Evolutionary conservation across 2,888 invertebrate species (phyloP).

Genomic region (Zygogramma bicolorata): DNA sequence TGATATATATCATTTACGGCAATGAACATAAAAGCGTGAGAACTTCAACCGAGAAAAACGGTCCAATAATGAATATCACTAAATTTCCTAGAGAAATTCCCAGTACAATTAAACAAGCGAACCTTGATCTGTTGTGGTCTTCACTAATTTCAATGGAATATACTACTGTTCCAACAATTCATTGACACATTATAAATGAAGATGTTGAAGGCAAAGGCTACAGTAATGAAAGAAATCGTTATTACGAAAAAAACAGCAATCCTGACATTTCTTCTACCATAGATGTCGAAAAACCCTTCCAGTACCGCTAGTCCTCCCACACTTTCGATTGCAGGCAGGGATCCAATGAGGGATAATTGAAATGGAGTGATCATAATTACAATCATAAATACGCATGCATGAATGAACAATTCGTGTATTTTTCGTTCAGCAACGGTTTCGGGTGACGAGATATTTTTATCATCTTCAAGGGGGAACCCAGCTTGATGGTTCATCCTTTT

Average conservation of each 20-base stretch:
- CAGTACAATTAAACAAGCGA: conserved; percentile 67
- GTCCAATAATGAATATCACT: conserved; percentile 47
- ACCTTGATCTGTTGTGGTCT: conserved; percentile 80
- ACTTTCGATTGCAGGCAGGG: background rate
- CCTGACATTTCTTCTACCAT: conserved; percentile 18
- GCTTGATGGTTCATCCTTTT: too few species aligned
- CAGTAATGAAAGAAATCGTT: too few species aligned
- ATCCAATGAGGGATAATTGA: conserved; percentile 22
- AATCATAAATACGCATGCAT: too few species aligned
- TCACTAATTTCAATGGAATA: conserved; percentile 89
- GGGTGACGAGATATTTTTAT: too few species aligned
- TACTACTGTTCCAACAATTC: conserved; percentile 71
- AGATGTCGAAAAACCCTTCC: conserved; percentile 12
- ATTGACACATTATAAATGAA: conserved; percentile 9
- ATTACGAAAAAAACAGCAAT: background rate
- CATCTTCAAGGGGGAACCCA: too few species aligned
- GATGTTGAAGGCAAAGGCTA: conserved; percentile 19
- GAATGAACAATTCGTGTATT: too few species aligned
- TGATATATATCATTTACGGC: conserved; percentile 43
- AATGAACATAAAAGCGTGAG: conserved; percentile 45
- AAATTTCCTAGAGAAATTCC: conserved; percentile 47
- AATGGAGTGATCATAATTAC: conserved; percentile 20
- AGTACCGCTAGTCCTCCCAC: conserved; percentile 18
- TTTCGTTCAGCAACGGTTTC: too few species aligned
- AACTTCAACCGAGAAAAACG: conserved; percentile 40